A percentile compares a stretch with the other conserved stretches of the same genome.
Conservation (phyloP, 1,140 invertebrate genomes). For the Atta texana region DNA sequence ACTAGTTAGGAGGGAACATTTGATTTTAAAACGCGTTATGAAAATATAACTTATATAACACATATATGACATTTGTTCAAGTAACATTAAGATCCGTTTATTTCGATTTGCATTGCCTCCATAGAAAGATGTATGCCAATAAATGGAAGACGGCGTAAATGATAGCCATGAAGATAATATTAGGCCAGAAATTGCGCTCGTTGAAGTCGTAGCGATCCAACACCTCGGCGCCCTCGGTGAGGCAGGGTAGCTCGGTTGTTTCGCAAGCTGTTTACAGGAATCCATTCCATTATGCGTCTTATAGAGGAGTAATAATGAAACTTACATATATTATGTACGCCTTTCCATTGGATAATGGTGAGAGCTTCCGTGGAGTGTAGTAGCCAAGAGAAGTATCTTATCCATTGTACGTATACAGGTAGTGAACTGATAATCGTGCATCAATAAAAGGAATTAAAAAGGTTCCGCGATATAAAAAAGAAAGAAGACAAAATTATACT, state of each 20-base stretch:
- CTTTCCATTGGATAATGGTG: constrained; percentile 92
- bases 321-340: constrained; percentile 92
- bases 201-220: constrained; percentile 91
- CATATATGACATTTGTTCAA: background rate
- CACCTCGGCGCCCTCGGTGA: constrained; percentile 90
- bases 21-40: too few species aligned
- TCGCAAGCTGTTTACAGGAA: constrained; percentile 88
- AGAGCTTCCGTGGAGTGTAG: constrained; percentile 96
- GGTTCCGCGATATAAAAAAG: background rate
- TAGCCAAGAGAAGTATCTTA: constrained; percentile 96
- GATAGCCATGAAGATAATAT: constrained; percentile 89
- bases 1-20: too few species aligned
- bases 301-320: constrained; percentile 62
- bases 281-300: background rate
- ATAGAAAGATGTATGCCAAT: constrained; percentile 89
- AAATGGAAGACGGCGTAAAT: constrained; percentile 91
- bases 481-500: background rate
- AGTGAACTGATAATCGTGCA: constrained; percentile 88
- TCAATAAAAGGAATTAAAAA: constrained; percentile 11
- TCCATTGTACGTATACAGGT: constrained; percentile 93
- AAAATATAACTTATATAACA: too few species aligned
- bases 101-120: constrained; percentile 88
- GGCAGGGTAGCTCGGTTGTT: constrained; percentile 88
- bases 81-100: constrained; percentile 77
- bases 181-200: constrained; percentile 88